These are phyloP conservation scores for Cenopis cana DNA, from an alignment of 2,888 invertebrate genomes.

Conservation along the genomic window DNA sequence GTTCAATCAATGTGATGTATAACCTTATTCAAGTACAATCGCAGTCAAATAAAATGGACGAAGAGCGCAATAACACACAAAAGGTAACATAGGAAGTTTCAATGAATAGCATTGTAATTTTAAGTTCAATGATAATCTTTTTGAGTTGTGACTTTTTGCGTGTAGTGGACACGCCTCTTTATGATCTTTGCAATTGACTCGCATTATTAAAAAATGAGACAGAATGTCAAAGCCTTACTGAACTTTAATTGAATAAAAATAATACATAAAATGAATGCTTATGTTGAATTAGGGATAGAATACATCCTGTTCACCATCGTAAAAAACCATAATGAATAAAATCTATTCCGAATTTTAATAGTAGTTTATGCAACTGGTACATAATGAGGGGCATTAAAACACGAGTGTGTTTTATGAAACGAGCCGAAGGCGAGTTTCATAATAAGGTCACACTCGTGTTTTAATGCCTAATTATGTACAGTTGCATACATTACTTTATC, in stretches of 20 bases:
- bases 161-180: slow-evolving; percentile 4
- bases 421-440: no score
- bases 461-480: no score
- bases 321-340: no score
- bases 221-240: slow-evolving; percentile 7
- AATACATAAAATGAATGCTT: background rate
- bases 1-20: slow-evolving; percentile 60
- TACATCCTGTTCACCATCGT: background rate
- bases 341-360: no score
- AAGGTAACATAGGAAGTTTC: slow-evolving; percentile 4
- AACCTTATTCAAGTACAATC: slow-evolving; percentile 46
- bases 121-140: background rate
- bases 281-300: background rate
- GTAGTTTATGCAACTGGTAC: no score
- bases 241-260: background rate
- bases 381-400: no score
- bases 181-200: background rate
- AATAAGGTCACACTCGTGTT: no score
- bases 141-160: background rate
- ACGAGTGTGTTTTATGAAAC: no score
- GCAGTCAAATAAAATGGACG: background rate
- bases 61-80: background rate
- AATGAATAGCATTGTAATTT: slow-evolving; percentile 1
- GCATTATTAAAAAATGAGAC: background rate
- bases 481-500: no score